A percentile compares a stretch with the other conserved stretches of the same genome.
phyloP scores from a whole-genome alignment of 2,888 invertebrate species.

The Willowsia nigromaculata region DNA sequence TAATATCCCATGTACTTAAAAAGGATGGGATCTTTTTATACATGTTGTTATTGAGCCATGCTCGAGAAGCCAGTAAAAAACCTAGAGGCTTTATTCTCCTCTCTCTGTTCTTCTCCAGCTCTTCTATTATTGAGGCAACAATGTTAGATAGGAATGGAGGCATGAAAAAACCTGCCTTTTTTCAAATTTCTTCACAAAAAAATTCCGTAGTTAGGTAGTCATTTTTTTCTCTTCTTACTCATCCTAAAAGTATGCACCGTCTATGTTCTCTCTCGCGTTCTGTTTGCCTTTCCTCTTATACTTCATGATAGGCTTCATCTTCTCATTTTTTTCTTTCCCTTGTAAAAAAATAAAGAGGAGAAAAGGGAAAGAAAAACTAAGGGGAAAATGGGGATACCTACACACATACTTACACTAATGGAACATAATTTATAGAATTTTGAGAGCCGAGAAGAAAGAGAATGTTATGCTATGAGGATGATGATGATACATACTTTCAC shows the following conservation, averaged over 20 bases:
- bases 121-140: not conserved
- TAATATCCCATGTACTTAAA: not conserved
- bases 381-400: not conserved
- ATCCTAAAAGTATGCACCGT: not conserved
- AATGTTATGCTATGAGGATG: not conserved
- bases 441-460: not conserved
- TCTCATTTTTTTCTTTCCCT: not conserved
- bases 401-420: not conserved
- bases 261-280: not conserved
- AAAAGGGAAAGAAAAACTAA: not conserved
- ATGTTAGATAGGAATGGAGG: not conserved
- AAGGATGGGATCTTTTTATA: not conserved
- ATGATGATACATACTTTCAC: not conserved
- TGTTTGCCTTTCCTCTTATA: not conserved
- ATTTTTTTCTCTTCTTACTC: not conserved
- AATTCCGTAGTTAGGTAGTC: conserved; percentile 23
- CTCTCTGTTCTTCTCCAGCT: not conserved
- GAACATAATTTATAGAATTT: conserved; percentile 43
- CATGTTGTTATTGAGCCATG: not conserved
- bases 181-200: not conserved
- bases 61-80: not conserved
- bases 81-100: not conserved
- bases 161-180: not conserved
- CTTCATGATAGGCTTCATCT: not conserved
- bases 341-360: not conserved